Evolutionary conservation across 2,888 invertebrate species (phyloP), one percentile per base, ranked within the genome.

Genomic region (Horisme vitalbata): DNA sequence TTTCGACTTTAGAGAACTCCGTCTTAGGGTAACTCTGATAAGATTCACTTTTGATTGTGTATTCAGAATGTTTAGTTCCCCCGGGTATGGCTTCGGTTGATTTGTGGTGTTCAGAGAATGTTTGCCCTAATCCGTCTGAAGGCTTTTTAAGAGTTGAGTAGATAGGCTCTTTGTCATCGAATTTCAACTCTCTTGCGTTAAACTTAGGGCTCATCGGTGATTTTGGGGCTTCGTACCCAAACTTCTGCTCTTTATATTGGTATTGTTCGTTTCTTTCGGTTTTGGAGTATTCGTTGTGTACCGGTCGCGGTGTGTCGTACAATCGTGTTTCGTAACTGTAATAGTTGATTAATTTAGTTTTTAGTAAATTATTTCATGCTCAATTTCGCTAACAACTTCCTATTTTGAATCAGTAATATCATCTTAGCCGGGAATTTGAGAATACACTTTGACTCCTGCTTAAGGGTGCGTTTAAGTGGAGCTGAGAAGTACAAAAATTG

Each of bases 261-360:
- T 76, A 75, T 13, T 76, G 76, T 20, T 85, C 82, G 36, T 76
- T 76, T 26, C 84, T 76, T 44, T 84, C 81, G 8, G 76, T 70
- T 55, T 79, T 83, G 31, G 66, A 59, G 64, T 75, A 77, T 37
- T 84, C 84, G 68, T 76, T 71, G 44, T 47, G 47, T 9, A 7
- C 61, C 2, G 85, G 83, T 13, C 88, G 81, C 55, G 90, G 89
- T 3, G 90, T 87, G 66, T 92, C 91, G 73, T 90, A 91, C 35
- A 87, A 75, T 23, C 90, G 80, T 1, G 91, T 91, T 68, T 91
- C 91, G 74, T 91, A 91, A 61, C 91, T 91, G 78, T 51, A 78
- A 75, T 65, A 54, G 65, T 68, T 65, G 60, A 65, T 59, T 56
- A 37, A 63, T 55, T 71, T 73, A 67, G 67, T 65, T 71, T 43